Evolutionary conservation across 2,113 vertebrate species (phyloP).

Genomic region (Panthera uncia): DNA sequence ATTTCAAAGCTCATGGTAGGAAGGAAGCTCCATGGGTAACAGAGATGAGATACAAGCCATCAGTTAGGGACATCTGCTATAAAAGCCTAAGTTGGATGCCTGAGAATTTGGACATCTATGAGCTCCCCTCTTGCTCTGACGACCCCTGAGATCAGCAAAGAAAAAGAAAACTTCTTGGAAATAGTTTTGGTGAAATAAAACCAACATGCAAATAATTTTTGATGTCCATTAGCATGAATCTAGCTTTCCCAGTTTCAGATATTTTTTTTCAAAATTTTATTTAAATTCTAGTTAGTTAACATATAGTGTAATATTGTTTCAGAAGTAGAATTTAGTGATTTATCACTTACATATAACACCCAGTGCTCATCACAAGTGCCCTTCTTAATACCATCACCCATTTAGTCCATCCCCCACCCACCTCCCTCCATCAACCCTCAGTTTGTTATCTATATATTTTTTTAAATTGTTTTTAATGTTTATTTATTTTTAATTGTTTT

Average conservation of each 20-base stretch:
- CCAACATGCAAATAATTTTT: not conserved
- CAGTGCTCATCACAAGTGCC: too few species aligned
- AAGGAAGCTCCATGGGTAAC: fast-evolving
- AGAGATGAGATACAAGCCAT: not conserved
- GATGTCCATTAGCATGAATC: not conserved
- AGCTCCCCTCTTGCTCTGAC: not conserved
- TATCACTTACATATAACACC: too few species aligned
- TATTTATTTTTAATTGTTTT: too few species aligned
- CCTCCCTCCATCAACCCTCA: too few species aligned
- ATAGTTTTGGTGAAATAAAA: not conserved
- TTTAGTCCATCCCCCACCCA: too few species aligned
- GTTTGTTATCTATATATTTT: too few species aligned
- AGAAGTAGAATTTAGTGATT: too few species aligned
- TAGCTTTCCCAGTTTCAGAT: not conserved
- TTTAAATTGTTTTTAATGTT: too few species aligned
- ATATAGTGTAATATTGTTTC: too few species aligned
- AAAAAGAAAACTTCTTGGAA: not conserved
- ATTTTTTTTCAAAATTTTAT: not conserved
- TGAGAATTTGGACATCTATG: not conserved
- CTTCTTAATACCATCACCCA: too few species aligned
- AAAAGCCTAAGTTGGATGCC: not conserved
- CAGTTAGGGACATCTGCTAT: not conserved
- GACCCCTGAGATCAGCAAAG: not conserved
- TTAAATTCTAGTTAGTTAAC: too few species aligned
- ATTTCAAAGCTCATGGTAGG: not conserved